These are phyloP conservation scores for Neuroscelio doddi DNA, from an alignment of 2,888 invertebrate genomes.

Conservation along the genomic window DNA sequence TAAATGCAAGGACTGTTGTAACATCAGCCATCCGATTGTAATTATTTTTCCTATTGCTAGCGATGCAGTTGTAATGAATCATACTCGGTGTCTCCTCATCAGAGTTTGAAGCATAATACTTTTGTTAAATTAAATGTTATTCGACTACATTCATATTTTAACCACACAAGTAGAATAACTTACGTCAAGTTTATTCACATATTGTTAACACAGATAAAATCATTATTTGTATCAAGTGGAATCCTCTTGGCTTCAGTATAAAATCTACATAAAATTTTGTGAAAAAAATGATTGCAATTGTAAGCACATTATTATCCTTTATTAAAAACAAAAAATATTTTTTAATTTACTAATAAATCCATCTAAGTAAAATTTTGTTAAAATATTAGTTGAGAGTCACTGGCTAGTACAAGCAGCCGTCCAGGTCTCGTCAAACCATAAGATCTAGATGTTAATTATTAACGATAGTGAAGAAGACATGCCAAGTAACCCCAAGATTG, in stretches of 20 bases:
- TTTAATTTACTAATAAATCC: too few species aligned
- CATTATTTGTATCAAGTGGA: too few species aligned
- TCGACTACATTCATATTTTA: conserved; percentile 38
- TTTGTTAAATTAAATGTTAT: conserved; percentile 47
- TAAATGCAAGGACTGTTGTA: conserved; percentile 44
- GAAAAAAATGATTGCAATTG: too few species aligned
- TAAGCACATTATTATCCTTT: too few species aligned
- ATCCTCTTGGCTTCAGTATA: too few species aligned
- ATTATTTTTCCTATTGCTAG: conserved; percentile 65
- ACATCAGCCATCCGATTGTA: conserved; percentile 60
- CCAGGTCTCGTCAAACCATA: conserved; percentile 46
- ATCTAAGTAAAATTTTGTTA: too few species aligned
- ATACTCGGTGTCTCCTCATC: conserved; percentile 30
- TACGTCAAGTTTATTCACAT: conserved; percentile 7
- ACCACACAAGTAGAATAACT: neutral
- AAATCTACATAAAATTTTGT: too few species aligned
- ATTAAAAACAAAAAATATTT: too few species aligned
- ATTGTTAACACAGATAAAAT: conserved; percentile 24
- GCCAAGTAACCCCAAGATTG: conserved; percentile 46
- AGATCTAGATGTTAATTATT: conserved; percentile 57
- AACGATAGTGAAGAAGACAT: conserved; percentile 47
- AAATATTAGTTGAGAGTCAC: conserved; percentile 47
- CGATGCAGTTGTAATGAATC: conserved; percentile 45
- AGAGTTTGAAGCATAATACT: conserved; percentile 37
- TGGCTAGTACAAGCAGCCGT: conserved; percentile 36